Evolutionary conservation across 92 coral and sea anemone genomes (phyloP), one percentile per base, ranked within the genome.

Genomic region (Zoanthus sociatus): DNA sequence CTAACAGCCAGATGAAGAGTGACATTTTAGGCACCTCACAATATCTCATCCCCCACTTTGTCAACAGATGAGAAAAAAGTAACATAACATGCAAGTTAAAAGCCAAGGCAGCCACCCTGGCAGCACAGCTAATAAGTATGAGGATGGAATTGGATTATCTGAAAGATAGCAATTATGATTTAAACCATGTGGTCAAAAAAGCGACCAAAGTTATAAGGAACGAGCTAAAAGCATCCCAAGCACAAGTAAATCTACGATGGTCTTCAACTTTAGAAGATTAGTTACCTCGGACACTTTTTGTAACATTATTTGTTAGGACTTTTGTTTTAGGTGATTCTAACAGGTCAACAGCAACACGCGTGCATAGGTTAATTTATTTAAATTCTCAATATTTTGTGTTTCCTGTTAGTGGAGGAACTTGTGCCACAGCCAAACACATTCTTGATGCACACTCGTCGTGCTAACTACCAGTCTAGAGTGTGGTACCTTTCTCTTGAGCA

Each of bases 381-480:
- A 79, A 79, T 54, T 50, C 84, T 67, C 37, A 92, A 78, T 58
- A 88, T 79, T 84, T 70, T 89, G 18, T 44, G 88, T 60, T 89
- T 82, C 76, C 87, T 78, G 69, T 87, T 91, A 89, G 53, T 82
- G 90, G 66, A 58, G 17, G 44, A 91, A 91, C 84, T 74, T 63
- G 66, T 82, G n/a, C n/a, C n/a, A n/a, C n/a, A n/a, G n/a, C n/a
- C n/a, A n/a, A n/a, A n/a, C n/a, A n/a, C n/a, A n/a, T n/a, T 91
- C 13, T 84, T 54, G n/a, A 83, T 63, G 68, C 88, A 91, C 37
- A 74, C 89, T 82, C 76, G 54, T 55, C 88, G 60, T 54, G 71
- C 94, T 68, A 92, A 92, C 75, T 86, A 89, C 51, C 84, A 72
- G 88, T 78, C 92, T 17, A 87, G 88, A 74, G 67, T 74, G 33